Evolutionary conservation across 2,888 invertebrate species (phyloP), one percentile per base, ranked within the genome.

Genomic region (Clostera curtula): DNA sequence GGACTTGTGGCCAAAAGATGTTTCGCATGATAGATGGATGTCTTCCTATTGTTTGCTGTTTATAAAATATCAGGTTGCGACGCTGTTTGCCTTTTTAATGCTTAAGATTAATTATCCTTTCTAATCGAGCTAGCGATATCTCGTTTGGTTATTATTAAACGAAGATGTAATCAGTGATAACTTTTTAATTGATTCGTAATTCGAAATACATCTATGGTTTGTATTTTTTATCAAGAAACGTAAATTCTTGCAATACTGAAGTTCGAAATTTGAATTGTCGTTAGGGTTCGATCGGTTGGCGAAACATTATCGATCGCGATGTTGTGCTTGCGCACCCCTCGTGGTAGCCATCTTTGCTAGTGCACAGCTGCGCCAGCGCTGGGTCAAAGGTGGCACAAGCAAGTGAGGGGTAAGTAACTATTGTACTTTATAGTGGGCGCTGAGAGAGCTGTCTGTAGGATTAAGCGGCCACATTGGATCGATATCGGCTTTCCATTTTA

Each of bases 311-410:
- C 75, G 76, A 77, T 76, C 75, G 68, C 48, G 57, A 55, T 56
- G n/a, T n/a, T n/a, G n/a, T n/a, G n/a, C n/a, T n/a, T n/a, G 58
- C 33, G 31, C 64, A 59, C 67, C 75, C 74, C 72, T 68, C 57
- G 54, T 55, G 54, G 50, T 50, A 50, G 63, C 68, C 65, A 73
- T 73, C 75, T 73, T 75, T 43, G 36, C 46, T 29, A 36, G 46
- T 51, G 74, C 80, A 82, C 80, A 82, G 80, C 80, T 80, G 79
- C 79, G 60, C 69, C 36, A 30, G 67, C 76, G 79, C 74, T 49
- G 72, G 75, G 79, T 74, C 77, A 74, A 73, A 79, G 79, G 79
- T 75, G 73, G 53, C 32, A 22, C 13, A 13, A 22, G 22, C 40
- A 43, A 40, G 35, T 47, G 54, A 53, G 62, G 58, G 60, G 64